A percentile compares a stretch with the other conserved stretches of the same genome.
Evolutionary conservation across 2,113 vertebrate species (phyloP).

Genomic region (Aix galericulata): DNA sequence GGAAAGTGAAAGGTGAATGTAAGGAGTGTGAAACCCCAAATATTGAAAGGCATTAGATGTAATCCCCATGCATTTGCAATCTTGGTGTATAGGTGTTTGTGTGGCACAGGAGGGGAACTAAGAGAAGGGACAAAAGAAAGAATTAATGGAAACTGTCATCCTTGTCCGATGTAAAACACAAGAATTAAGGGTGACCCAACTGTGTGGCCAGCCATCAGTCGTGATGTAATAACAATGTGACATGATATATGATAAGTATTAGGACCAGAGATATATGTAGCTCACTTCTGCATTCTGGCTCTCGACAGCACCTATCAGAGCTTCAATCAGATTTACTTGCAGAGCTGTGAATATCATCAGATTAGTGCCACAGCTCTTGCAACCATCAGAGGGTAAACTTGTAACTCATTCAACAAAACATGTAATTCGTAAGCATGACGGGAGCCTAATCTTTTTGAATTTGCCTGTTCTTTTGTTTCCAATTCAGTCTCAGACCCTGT

Average conservation of each 20-base stretch:
- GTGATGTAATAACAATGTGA: not conserved
- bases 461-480: not conserved
- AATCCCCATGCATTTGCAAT: not conserved
- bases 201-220: not conserved
- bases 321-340: not conserved
- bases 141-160: not conserved
- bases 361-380: not conserved
- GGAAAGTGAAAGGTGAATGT: not conserved
- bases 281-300: not conserved
- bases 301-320: not conserved
- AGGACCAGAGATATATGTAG: not conserved
- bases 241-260: not conserved
- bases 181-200: not conserved
- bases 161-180: not conserved
- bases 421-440: not conserved
- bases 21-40: not conserved
- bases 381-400: not conserved
- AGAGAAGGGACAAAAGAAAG: not conserved
- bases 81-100: not conserved
- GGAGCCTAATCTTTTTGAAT: not conserved
- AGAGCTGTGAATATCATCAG: not conserved
- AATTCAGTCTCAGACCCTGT: not conserved
- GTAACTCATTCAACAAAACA: not conserved
- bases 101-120: not conserved
- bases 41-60: not conserved